Conservation (phyloP, 2,797 vertebrate genomes). For the Staurois parvus region DNA sequence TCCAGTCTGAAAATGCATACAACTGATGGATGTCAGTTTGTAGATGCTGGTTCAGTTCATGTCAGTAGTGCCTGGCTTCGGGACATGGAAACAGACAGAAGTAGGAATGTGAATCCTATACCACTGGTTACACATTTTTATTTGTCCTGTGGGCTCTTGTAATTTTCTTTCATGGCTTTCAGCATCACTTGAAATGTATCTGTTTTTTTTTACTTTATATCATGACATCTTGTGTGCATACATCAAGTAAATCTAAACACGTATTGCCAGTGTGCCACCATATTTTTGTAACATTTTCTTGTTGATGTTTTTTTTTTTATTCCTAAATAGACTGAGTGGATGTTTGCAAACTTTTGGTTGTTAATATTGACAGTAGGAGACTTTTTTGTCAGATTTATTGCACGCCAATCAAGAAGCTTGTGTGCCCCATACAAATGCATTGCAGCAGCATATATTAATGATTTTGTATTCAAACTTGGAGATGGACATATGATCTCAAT, state of each 20-base stretch:
- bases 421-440: no score
- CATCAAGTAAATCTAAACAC: not conserved
- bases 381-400: no score
- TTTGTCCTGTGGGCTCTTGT: not conserved
- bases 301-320: not conserved
- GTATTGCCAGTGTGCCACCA: not conserved
- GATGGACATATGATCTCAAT: no score
- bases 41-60: slow-evolving; percentile 41
- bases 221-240: no score
- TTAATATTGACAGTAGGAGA: no score
- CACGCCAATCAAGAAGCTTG: no score
- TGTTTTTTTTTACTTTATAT: no score
- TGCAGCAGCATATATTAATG: no score
- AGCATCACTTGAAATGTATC: no score
- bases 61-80: slow-evolving; percentile 17
- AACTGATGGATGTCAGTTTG: slow-evolving; percentile 56
- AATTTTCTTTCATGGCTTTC: not conserved
- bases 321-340: no score
- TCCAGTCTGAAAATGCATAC: slow-evolving; percentile 39
- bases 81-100: slow-evolving; percentile 24
- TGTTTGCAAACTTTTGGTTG: no score
- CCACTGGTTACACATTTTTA: not conserved
- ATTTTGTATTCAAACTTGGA: no score
- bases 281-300: not conserved
- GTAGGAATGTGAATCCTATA: not conserved